Evolutionary conservation across 2,113 vertebrate genomes (phyloP).

Genomic region (Rutilus rutilus): DNA sequence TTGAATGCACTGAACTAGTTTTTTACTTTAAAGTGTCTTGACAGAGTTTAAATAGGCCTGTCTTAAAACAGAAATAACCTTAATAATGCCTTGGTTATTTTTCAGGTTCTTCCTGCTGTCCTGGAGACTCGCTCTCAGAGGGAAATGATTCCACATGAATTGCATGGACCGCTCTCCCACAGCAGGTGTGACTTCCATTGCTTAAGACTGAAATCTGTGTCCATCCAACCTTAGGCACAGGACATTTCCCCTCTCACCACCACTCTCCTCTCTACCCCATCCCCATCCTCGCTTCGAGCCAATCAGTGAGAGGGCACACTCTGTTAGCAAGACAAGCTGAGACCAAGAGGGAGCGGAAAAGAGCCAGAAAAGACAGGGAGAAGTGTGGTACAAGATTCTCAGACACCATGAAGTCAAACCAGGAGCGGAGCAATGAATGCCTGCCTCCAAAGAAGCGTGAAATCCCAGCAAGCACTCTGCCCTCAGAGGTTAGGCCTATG

Average conservation of each 20-base stretch:
- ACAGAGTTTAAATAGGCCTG: not conserved
- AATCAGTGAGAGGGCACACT: constrained; percentile 32
- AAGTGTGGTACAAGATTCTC: constrained; percentile 36
- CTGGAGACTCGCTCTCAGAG: constrained; percentile 79
- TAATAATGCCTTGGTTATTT: not conserved
- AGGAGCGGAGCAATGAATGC: constrained; percentile 98
- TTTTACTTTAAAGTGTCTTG: not conserved
- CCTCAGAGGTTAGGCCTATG: constrained; percentile 83
- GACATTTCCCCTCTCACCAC: constrained; percentile 56
- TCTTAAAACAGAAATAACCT: not conserved
- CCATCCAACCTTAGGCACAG: constrained; percentile 79
- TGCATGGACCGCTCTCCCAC: constrained; percentile 85
- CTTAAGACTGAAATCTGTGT: constrained; percentile 84
- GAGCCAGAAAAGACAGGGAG: constrained; percentile 49
- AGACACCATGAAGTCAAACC: constrained; percentile 96
- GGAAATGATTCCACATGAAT: constrained; percentile 99
- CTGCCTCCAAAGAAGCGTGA: constrained; percentile 98
- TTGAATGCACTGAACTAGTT: not conserved
- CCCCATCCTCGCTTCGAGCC: constrained; percentile 43
- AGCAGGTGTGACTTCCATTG: constrained; percentile 90
- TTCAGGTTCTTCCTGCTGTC: constrained; percentile 74
- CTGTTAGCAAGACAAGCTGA: constrained; percentile 31
- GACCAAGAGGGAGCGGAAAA: constrained; percentile 34
- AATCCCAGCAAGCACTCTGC: constrained; percentile 87
- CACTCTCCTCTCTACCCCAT: constrained; percentile 33